phyloP scores from a whole-genome alignment of 2,888 invertebrate genomes.

The Camponotus fellah region DNA sequence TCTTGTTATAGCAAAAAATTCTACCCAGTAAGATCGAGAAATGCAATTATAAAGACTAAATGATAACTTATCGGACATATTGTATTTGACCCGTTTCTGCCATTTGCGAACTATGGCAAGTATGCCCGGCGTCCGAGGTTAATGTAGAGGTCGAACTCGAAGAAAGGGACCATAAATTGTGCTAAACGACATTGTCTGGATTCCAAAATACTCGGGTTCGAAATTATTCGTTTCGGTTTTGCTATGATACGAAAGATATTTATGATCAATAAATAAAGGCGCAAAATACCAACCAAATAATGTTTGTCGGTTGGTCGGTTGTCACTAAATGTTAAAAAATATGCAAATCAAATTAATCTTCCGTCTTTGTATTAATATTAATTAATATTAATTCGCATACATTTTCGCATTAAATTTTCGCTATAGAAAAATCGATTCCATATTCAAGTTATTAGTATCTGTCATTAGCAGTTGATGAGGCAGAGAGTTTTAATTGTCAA shows the following conservation, averaged over 20 bases:
- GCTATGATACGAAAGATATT: constrained; percentile 7
- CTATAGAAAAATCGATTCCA: background rate
- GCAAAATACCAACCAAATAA: background rate
- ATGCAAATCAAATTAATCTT: background rate
- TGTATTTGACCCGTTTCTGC: constrained; percentile 44
- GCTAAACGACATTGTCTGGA: constrained; percentile 42
- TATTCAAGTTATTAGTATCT: constrained; percentile 29
- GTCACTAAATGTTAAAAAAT: background rate
- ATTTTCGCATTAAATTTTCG: background rate
- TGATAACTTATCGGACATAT: constrained; percentile 46
- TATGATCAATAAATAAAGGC: background rate
- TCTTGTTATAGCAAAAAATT: constrained; percentile 16
- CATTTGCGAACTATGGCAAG: constrained; percentile 53
- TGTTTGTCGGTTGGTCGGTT: too few relatives aligned
- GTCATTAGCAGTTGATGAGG: constrained; percentile 45
- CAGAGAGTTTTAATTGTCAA: constrained; percentile 49
- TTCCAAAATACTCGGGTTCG: constrained; percentile 12
- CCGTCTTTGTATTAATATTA: background rate
- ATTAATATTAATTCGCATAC: background rate
- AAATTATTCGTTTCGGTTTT: constrained; percentile 17
- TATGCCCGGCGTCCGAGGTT: constrained; percentile 47
- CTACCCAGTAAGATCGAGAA: background rate
- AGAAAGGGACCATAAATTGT: constrained; percentile 44
- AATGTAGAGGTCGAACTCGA: constrained; percentile 43
- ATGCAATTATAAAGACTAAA: constrained; percentile 48